Evolutionary conservation across 92 coral and sea anemone species (phyloP), one percentile per base, ranked within the genome.

Genomic region (Scolanthus callimorphus): DNA sequence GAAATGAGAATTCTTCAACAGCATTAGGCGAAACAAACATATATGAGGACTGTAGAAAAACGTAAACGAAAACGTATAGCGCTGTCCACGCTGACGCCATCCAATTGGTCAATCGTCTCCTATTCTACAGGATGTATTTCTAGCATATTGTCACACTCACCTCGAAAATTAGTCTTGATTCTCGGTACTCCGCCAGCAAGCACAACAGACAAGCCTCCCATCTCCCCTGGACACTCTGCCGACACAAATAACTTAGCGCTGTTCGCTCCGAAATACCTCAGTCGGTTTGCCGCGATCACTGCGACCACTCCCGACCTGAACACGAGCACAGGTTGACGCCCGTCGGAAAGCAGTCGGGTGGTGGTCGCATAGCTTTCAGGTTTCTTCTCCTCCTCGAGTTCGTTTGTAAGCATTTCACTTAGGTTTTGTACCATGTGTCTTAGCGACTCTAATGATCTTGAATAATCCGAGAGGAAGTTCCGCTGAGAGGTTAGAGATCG

Each of bases 211-310:
- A 88, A 61, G 11, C 96, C 96, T 17, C 86, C 90, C 51, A 78
- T 53, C 52, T 88, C 97, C 30, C 95, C 96, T 1, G 99, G 97
- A 24, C 96, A 86, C 38, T 84, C 88, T 2, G 97, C 63, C 0
- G 91, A 82, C 15, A 77, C 84, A 19, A 94, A 89, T 25, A 73
- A 48, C 51, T 81, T 89, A 38, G 70, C 63, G 57, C 87, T 67
- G 11, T 62, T 72, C 15, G 51, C 56, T 25, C 89, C 87, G 49
- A 88, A 85, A 74, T 94, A 64, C 19, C 75, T 60, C 51, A 94
- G 56, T 53, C 99, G 85, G 69, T 94, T 85, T 8, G 85, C 85
- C 23, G 99, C 99, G 15, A 94, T 74, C 10, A 94, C 90, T 34
- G 92, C 95, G 1, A 94, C 77, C 19, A 81, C 99, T 1, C 85